Evolutionary conservation across 2,113 vertebrate genomes (phyloP).

Genomic region (Carettochelys insculpta): DNA sequence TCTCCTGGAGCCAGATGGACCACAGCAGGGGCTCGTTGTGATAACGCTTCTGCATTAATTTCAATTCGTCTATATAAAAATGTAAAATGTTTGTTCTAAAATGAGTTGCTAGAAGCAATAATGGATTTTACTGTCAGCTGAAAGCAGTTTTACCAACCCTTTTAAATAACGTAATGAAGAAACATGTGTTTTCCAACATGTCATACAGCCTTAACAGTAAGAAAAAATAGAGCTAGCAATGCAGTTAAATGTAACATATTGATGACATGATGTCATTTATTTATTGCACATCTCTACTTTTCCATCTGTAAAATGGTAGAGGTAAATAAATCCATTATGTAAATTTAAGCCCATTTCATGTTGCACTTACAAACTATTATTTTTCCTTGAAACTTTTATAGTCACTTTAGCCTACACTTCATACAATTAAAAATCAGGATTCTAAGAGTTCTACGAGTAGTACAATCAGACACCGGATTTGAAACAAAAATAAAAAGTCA

Average conservation of each 20-base stretch:
- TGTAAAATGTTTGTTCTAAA: neutral
- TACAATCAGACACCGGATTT: slow-evolving; percentile 29
- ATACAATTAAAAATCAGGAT: slow-evolving; percentile 25
- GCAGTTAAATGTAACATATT: slow-evolving; percentile 41
- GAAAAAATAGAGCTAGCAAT: slow-evolving; percentile 20
- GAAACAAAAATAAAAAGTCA: slow-evolving; percentile 20
- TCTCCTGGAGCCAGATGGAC: neutral
- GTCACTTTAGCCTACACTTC: slow-evolving; percentile 28
- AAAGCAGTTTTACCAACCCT: slow-evolving; percentile 27
- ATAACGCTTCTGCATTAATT: neutral
- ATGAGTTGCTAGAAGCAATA: neutral
- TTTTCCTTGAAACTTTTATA: slow-evolving; percentile 29
- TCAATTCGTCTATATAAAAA: neutral
- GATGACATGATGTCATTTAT: slow-evolving; percentile 55
- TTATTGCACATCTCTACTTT: slow-evolving; percentile 55
- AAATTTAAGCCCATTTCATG: slow-evolving; percentile 48
- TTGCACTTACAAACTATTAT: slow-evolving; percentile 44
- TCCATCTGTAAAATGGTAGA: slow-evolving; percentile 25
- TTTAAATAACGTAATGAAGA: slow-evolving; percentile 27
- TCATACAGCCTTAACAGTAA: slow-evolving; percentile 9
- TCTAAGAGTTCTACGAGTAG: neutral
- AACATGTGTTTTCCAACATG: slow-evolving; percentile 36
- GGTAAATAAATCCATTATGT: slow-evolving; percentile 45
- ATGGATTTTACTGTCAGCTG: neutral
- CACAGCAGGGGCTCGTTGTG: neutral